phyloP scores from a whole-genome alignment of 2,113 vertebrate genomes.

The Vulpes ferrilata region DNA sequence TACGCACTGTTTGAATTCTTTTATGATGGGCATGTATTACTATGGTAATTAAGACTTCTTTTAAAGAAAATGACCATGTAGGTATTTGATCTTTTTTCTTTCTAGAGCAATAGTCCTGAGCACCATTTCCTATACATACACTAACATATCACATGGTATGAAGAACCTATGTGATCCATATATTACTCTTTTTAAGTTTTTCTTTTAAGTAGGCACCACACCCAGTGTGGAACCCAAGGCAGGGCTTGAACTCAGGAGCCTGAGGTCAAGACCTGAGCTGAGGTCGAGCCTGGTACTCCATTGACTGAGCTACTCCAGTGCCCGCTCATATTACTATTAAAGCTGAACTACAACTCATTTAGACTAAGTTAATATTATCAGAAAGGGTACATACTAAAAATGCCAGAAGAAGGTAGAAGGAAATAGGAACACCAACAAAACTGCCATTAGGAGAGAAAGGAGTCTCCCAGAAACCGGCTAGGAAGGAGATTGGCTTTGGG shows the following conservation, averaged over 20 bases:
- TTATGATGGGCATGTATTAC: neutral
- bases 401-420: neutral
- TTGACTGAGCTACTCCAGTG: neutral
- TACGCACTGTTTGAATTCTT: slow-evolving; percentile 25
- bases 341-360: neutral
- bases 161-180: neutral
- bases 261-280: neutral
- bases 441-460: neutral
- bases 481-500: neutral
- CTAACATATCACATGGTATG: neutral
- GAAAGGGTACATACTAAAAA: slow-evolving; percentile 60
- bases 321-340: neutral
- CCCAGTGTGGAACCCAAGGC: too few relatives aligned
- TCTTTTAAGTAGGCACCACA: too few relatives aligned
- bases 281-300: neutral
- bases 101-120: neutral
- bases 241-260: neutral
- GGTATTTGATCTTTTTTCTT: slow-evolving; percentile 12
- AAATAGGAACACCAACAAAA: neutral
- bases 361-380: neutral
- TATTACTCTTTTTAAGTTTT: neutral
- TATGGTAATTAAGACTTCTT: neutral
- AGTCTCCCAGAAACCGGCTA: neutral
- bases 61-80: neutral
- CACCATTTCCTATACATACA: neutral